Evolutionary conservation across 2,888 invertebrate genomes (phyloP), one percentile per base, ranked within the genome.

Genomic region (Aporophyla lueneburgensis): DNA sequence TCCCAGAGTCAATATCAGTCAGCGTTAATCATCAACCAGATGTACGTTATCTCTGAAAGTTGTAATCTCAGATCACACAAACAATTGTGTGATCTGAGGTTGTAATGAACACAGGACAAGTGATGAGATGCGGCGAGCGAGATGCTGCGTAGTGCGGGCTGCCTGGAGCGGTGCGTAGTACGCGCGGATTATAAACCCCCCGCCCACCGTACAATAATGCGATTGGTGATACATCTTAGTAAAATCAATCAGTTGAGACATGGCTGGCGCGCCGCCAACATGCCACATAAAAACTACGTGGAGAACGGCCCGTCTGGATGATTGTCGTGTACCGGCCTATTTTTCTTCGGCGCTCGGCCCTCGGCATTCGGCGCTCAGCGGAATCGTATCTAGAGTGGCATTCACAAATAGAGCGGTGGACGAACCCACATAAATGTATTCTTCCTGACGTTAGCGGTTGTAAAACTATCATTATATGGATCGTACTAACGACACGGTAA

Each of bases 241-340:
- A 87, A 92, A 93, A 93, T 93, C 93, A 92, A 94, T 94, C 93
- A 93, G 92, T 89, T 89, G 88, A 89, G 90, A 90, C 89, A 88
- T 84, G 74, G 67, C 74, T 93, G 93, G 93, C 91, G 19, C 51
- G 6, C 46, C 61, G 88, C 93, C 93, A 93, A 90, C 81, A 82
- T 83, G 78, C 83, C 89, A 83, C 88, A 87, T 85, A 87, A 90
- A 90, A 91, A 91, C 88, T 90, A 90, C 88, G 88, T 82, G 84
- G 80, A 88, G 78, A 86, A 75, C 77, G 51, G 76, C 54, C 71
- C 73, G 86, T 79, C 86, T 86, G 85, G 76, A 75, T 74, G 86
- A 74, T 80, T 74, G 76, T 76, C 80, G 54, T 78, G 75, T 70
- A 76, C 61, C 81, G 83, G 76, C 76, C 85, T 81, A 85, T 80